Conservation (phyloP, 1,140 invertebrate species). For the Chymomyza costata region DNA sequence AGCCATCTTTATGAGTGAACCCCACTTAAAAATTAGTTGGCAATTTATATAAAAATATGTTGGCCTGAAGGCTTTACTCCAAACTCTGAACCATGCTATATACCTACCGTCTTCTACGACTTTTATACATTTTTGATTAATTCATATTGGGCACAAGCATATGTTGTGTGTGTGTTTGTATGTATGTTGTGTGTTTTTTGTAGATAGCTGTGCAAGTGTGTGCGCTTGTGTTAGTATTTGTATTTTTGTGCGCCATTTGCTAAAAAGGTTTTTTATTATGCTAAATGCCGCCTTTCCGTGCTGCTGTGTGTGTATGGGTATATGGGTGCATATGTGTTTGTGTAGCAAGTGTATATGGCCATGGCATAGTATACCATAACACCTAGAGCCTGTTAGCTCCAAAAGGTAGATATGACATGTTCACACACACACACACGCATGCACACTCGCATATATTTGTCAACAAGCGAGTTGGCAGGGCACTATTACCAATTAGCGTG, state of each 20-base stretch:
- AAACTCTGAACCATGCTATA: no score
- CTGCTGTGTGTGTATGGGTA: slow-evolving; percentile 6
- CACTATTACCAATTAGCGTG: slow-evolving; percentile 67
- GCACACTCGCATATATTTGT: background rate
- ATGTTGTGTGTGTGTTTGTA: no score
- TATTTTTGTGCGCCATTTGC: slow-evolving; percentile 21
- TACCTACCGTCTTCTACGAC: no score
- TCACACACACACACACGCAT: slow-evolving; percentile 15
- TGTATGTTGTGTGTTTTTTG: no score
- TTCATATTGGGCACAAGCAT: slow-evolving; percentile 29
- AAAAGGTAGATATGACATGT: slow-evolving; percentile 50
- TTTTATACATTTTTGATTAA: slow-evolving; percentile 21
- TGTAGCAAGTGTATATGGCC: slow-evolving; percentile 26
- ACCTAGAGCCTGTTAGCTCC: slow-evolving; percentile 14
- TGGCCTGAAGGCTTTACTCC: no score
- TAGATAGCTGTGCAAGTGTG: slow-evolving; percentile 12
- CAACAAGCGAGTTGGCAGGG: slow-evolving; percentile 10
- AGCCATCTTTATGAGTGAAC: no score
- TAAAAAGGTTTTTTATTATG: slow-evolving; percentile 38
- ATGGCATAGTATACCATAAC: no score
- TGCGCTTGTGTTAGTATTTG: slow-evolving; percentile 3
- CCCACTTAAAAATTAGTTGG: no score
- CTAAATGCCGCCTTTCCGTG: no score
- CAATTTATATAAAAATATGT: no score
- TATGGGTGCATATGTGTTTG: no score